Conservation (phyloP, 2,797 vertebrate species). For the Vespertilio murinus region DNA sequence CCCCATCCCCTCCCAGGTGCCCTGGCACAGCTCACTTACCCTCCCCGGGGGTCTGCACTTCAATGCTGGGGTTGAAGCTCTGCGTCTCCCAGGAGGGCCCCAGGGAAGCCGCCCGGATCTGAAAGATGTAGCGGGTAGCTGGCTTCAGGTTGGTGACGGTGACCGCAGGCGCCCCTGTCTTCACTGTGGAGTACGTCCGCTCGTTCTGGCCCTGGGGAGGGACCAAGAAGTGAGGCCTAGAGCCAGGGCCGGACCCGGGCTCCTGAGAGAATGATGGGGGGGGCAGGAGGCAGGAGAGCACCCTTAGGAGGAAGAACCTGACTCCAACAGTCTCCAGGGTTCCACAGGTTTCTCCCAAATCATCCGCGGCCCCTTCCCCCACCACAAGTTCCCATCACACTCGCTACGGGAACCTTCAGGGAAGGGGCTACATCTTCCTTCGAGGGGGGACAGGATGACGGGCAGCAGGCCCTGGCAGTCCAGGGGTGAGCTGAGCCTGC, state of each 20-base stretch:
- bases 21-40: conserved; percentile 84
- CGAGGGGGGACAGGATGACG: rapidly evolving
- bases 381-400: background rate
- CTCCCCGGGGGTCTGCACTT: conserved; percentile 94
- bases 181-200: conserved; percentile 95
- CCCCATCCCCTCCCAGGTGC: rapidly evolving
- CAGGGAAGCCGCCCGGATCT: conserved; percentile 88
- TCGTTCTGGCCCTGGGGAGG: conserved; percentile 92
- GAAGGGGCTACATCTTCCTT: background rate
- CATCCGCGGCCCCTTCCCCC: background rate
- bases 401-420: background rate
- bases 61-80: conserved; percentile 91
- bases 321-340: background rate
- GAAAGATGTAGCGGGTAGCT: conserved; percentile 95
- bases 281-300: background rate
- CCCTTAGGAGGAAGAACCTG: background rate
- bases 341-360: background rate
- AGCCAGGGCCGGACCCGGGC: background rate
- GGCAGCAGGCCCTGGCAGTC: background rate
- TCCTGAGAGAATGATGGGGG: background rate
- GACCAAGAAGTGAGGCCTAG: background rate
- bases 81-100: conserved; percentile 86
- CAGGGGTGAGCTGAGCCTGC: background rate
- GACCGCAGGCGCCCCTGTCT: conserved; percentile 90
- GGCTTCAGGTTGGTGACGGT: conserved; percentile 95